Evolutionary conservation across 2,797 vertebrate species (phyloP).

Genomic region (Nothura maculosa): DNA sequence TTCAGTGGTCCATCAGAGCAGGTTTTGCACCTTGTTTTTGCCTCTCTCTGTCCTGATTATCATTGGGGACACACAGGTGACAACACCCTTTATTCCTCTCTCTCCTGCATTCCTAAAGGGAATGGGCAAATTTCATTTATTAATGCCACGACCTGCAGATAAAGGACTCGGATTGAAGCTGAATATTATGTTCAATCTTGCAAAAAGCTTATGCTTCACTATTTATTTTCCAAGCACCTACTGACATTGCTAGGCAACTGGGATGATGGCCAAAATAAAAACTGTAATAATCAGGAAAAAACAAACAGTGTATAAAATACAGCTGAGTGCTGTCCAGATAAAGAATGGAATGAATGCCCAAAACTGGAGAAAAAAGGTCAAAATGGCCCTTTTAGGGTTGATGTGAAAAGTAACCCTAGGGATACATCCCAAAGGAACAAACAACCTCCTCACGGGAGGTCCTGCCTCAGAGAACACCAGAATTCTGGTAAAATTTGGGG

Average conservation of each 20-base stretch:
- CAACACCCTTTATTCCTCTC: neutral
- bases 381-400: neutral
- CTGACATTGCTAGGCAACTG: slow-evolving; percentile 36
- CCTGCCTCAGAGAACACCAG: neutral
- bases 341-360: neutral
- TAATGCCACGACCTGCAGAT: neutral
- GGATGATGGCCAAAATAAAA: neutral
- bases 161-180: neutral
- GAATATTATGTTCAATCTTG: neutral
- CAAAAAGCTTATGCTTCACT: neutral
- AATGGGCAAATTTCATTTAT: neutral
- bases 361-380: neutral
- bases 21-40: neutral
- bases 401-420: neutral
- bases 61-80: neutral
- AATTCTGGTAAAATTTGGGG: neutral
- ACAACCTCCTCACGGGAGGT: neutral
- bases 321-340: neutral
- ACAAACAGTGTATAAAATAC: neutral
- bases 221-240: slow-evolving; percentile 8
- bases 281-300: neutral
- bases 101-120: neutral
- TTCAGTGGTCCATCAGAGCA: neutral
- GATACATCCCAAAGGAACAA: neutral
- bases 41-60: neutral